Percentiles rank a stretch among this genome's conserved stretches.
Conservation (phyloP, 2,888 invertebrate genomes). For the Scelioninae gen. 2 region DNA sequence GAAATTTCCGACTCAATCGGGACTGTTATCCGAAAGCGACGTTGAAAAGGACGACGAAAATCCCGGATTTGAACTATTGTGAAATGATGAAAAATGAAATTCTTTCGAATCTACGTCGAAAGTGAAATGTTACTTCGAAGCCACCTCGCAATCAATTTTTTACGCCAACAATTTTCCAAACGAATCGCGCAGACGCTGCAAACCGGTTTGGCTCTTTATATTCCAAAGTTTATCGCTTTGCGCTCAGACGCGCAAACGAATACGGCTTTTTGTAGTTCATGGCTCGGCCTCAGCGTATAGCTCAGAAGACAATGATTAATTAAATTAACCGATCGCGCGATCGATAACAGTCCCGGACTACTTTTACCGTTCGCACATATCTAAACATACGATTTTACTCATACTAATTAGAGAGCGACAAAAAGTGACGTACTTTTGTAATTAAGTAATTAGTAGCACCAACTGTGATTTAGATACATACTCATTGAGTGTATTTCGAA, state of each 20-base stretch:
- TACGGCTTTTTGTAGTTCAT: constrained; percentile 22
- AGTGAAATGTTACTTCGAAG: constrained; percentile 31
- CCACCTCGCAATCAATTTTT: constrained; percentile 35
- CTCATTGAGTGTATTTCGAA: constrained; percentile 68
- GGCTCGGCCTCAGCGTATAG: neutral
- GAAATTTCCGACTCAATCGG: too few relatives aligned
- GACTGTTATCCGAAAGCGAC: too few relatives aligned
- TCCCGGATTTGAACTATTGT: too few relatives aligned
- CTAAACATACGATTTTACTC: constrained; percentile 33
- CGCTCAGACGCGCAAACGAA: constrained; percentile 35
- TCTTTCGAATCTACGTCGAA: constrained; percentile 10
- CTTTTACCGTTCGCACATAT: constrained; percentile 24
- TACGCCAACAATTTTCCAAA: constrained; percentile 24
- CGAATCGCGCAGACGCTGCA: constrained; percentile 33
- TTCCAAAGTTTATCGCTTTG: constrained; percentile 28
- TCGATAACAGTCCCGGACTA: constrained; percentile 43
- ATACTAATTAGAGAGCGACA: constrained; percentile 47
- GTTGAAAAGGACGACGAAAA: too few relatives aligned
- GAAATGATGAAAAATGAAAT: too few relatives aligned
- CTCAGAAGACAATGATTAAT: constrained; percentile 14
- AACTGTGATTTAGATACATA: constrained; percentile 76
- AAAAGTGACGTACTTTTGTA: constrained; percentile 59
- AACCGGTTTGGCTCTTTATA: constrained; percentile 45
- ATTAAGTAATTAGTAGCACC: constrained; percentile 75
- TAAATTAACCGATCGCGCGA: constrained; percentile 4